phyloP scores from a whole-genome alignment of 2,888 invertebrate genomes.

The Zaprionus obscuricornis region DNA sequence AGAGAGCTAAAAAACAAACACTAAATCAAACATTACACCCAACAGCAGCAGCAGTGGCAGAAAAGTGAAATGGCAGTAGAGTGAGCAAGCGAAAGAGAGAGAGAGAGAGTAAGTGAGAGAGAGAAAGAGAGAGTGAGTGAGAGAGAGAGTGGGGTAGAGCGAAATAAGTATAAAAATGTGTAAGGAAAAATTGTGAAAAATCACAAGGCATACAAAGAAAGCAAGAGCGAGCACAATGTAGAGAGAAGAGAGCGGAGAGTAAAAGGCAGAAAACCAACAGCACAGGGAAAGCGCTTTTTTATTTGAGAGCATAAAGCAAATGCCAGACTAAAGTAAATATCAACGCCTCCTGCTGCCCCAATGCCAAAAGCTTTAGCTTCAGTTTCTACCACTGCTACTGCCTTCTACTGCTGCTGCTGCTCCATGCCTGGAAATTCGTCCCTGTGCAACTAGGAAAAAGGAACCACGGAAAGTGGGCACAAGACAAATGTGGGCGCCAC shows the following conservation, averaged over 20 bases:
- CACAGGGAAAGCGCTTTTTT: constrained; percentile 49
- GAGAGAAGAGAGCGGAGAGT: not conserved
- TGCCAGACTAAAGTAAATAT: constrained; percentile 74
- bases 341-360: constrained; percentile 11
- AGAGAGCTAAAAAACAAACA: constrained; percentile 68
- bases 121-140: too few relatives aligned
- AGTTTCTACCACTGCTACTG: not conserved
- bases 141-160: constrained; percentile 10
- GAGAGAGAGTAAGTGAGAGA: too few relatives aligned
- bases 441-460: constrained; percentile 1
- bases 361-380: not conserved
- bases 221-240: not conserved
- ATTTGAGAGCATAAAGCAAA: constrained; percentile 66
- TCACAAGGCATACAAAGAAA: constrained; percentile 11
- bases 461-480: constrained; percentile 37
- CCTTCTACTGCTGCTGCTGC: not conserved
- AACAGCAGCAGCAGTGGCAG: constrained; percentile 25
- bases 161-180: constrained; percentile 58
- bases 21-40: constrained; percentile 76
- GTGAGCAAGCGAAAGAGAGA: too few relatives aligned
- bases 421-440: not conserved
- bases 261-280: constrained; percentile 35
- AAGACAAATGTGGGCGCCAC: constrained; percentile 78
- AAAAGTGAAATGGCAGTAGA: constrained; percentile 63
- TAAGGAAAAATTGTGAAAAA: constrained; percentile 55